Evolutionary conservation across 2,797 vertebrate genomes (phyloP).

Genomic region (Pampus argenteus): DNA sequence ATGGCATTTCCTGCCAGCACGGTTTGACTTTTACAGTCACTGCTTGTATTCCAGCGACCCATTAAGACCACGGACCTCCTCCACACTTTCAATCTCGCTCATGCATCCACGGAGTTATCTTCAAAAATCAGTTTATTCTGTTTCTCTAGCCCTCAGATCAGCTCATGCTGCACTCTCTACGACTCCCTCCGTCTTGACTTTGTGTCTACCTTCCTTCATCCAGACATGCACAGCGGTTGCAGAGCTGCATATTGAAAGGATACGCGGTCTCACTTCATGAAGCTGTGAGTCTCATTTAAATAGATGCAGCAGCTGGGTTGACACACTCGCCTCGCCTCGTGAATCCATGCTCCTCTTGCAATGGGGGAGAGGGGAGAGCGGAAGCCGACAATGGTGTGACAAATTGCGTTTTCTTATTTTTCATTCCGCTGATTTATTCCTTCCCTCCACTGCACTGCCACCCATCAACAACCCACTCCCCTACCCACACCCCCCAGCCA

Average conservation of each 20-base stretch:
- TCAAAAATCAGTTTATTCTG: conserved; percentile 47
- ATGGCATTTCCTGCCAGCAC: conserved; percentile 52
- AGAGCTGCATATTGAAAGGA: conserved; percentile 68
- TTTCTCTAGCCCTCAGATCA: conserved; percentile 41
- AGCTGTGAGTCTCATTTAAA: conserved; percentile 70
- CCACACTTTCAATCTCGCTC: conserved; percentile 45
- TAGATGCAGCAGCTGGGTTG: conserved; percentile 74
- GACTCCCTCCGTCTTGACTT: conserved; percentile 36
- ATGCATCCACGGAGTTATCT: conserved; percentile 37
- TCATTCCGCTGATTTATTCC: conserved; percentile 70
- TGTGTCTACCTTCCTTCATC: conserved; percentile 50
- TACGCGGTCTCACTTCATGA: conserved; percentile 67
- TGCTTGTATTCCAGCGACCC: conserved; percentile 47
- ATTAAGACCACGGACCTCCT: conserved; percentile 59
- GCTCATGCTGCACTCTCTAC: conserved; percentile 26
- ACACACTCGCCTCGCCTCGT: conserved; percentile 52
- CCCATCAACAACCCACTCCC: conserved; percentile 33
- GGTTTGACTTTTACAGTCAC: conserved; percentile 55
- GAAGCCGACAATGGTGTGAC: conserved; percentile 69
- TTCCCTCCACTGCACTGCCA: conserved; percentile 40
- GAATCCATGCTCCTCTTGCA: conserved; percentile 52
- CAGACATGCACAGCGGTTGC: conserved; percentile 50
- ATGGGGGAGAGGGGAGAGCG: conserved; percentile 33
- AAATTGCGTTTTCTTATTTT: conserved; percentile 79
- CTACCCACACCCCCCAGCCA: conserved; percentile 28